Evolutionary conservation across 2,113 vertebrate species (phyloP), one percentile per base, ranked within the genome.

Genomic region (Pimephales promelas): DNA sequence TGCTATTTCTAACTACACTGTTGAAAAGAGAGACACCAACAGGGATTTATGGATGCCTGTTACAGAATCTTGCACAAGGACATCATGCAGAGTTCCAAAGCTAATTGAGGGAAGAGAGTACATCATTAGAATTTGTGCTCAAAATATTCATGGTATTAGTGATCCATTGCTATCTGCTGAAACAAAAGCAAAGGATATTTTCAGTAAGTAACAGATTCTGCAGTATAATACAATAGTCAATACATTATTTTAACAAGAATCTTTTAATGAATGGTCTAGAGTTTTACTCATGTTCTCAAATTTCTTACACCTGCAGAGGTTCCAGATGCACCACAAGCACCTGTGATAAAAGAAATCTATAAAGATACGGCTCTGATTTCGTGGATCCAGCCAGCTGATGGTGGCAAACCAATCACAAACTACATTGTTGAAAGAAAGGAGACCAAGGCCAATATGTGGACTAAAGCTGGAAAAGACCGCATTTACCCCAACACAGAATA

Each of bases 31-130:
- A 89, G 98, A 99, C 86, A 91, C 95, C 83, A 96, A 97, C 91
- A 95, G 96, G 92, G 98, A 99, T 20, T 13, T 99, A 62, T 99
- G 98, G 98, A 98, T 99, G 96, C 97, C 98, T 10, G 98, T 99
- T 89, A 97, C 94, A 66, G 94, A 95, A 61, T 95, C 97, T 87
- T 95, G 94, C 85, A 95, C 95, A 82, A 97, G 98, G 88, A 96
- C 96, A 88, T 93, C 95, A 52, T 98, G 97, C 94, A 98, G 90
- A 94, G 94, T 95, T 87, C 95, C 98, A 2, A 99, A 99, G 87
- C 92, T 99, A 73, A 97, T 99, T 72, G 98, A 99, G 91, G 98
- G 98, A 85, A 96, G 94, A 87, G 98, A 99, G 2, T 99, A 99
- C 83, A 96, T 97, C 88, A 92, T 99, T 87, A 93, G 97, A 89